A percentile compares a stretch with the other conserved stretches of the same genome.
Conservation (phyloP, 2,797 vertebrate species). For the Tapirus indicus region DNA sequence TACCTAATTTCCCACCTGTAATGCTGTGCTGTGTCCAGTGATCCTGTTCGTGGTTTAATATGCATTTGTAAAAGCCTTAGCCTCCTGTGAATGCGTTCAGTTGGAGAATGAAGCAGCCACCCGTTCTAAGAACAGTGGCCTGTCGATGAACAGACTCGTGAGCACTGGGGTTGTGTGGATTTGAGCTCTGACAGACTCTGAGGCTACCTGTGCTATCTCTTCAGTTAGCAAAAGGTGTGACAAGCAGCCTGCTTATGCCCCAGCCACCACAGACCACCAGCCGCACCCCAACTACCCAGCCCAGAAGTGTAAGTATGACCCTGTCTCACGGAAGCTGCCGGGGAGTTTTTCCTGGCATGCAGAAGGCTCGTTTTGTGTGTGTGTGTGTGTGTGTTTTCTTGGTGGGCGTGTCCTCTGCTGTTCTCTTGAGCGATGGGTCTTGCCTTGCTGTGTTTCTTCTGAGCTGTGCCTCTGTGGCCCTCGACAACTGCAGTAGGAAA, state of each 20-base stretch:
- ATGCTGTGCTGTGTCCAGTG: conserved; percentile 70
- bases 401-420: background rate
- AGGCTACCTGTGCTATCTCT: conserved; percentile 89
- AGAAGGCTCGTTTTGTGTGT: conserved; percentile 69
- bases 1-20: conserved; percentile 13
- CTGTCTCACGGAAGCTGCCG: conserved; percentile 72
- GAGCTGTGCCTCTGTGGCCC: background rate
- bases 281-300: conserved; percentile 87
- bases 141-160: rapidly evolving
- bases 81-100: conserved; percentile 78
- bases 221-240: conserved; percentile 89
- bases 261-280: conserved; percentile 87
- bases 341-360: conserved; percentile 78
- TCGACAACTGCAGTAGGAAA: background rate
- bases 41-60: conserved; percentile 54
- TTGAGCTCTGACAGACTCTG: conserved; percentile 62
- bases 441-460: background rate
- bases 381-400: background rate
- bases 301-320: conserved; percentile 88
- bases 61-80: conserved; percentile 61
- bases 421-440: background rate
- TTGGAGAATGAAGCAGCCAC: conserved; percentile 61
- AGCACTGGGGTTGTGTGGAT: background rate
- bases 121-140: background rate
- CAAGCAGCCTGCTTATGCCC: conserved; percentile 87